Evolutionary conservation across 2,113 vertebrate species (phyloP).

Genomic region (Onychostoma macrolepis): DNA sequence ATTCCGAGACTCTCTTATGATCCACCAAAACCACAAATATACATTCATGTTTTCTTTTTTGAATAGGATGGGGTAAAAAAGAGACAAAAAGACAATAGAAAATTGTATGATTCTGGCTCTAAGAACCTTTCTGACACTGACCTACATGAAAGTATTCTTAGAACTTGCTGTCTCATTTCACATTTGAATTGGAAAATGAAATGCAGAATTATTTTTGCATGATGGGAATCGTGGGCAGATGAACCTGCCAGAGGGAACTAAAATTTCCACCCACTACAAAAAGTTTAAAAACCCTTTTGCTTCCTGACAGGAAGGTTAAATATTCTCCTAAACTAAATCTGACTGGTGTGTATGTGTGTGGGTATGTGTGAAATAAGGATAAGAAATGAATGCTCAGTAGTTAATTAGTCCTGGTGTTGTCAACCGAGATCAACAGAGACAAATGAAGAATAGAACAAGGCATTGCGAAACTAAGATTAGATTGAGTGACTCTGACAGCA

Average conservation of each 20-base stretch:
- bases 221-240: not conserved
- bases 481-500: conserved; percentile 10
- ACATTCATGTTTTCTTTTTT: not conserved
- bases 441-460: conserved; percentile 17
- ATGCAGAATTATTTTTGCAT: not conserved
- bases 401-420: conserved; percentile 1
- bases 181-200: conserved; percentile 26
- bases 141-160: not conserved
- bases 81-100: too few relatives aligned
- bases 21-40: not conserved
- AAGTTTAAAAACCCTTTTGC: not conserved
- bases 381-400: conserved; percentile 9
- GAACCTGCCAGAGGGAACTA: not conserved
- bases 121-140: not conserved
- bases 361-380: conserved; percentile 14
- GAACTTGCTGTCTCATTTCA: not conserved
- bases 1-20: not conserved
- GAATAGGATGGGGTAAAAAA: not conserved
- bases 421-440: conserved; percentile 16
- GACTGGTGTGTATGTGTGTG: conserved; percentile 6
- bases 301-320: conserved; percentile 27
- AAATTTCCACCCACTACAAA: not conserved
- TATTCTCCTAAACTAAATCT: not conserved
- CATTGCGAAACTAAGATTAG: not conserved
- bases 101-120: not conserved